Evolutionary conservation across 2,797 vertebrate species (phyloP).

Genomic region (Podargus strigoides): DNA sequence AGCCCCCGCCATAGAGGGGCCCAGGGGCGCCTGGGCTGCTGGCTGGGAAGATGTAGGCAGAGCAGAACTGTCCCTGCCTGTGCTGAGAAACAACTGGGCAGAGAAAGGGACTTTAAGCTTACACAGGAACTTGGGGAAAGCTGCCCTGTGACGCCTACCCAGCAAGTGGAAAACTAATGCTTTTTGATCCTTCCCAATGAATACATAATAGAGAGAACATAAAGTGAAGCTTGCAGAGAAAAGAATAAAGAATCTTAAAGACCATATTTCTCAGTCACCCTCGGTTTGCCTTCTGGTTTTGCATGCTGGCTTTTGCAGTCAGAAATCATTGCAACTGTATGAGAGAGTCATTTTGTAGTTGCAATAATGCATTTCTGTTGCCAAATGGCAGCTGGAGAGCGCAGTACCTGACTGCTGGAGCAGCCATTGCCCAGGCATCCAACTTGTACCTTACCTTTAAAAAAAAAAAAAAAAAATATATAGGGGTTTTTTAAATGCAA

Average conservation of each 20-base stretch:
- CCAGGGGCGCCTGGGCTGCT: fast-evolving
- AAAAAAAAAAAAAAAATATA: not conserved
- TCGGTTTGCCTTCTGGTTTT: not conserved
- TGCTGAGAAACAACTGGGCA: fast-evolving
- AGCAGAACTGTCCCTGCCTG: not conserved
- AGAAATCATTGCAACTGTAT: not conserved
- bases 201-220: not conserved
- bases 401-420: not conserved
- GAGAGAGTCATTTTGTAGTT: not conserved
- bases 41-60: not conserved
- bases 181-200: not conserved
- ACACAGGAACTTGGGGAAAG: not conserved
- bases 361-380: not conserved
- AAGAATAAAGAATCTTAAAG: not conserved
- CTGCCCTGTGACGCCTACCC: not conserved
- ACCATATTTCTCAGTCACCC: not conserved
- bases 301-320: not conserved
- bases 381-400: not conserved
- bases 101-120: not conserved
- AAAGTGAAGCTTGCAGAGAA: not conserved
- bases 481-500: not conserved
- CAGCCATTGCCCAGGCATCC: not conserved
- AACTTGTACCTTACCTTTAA: not conserved
- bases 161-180: not conserved
- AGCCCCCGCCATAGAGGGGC: fast-evolving